Conservation (phyloP, 2,113 vertebrate genomes). For the Arvicanthis niloticus region DNA sequence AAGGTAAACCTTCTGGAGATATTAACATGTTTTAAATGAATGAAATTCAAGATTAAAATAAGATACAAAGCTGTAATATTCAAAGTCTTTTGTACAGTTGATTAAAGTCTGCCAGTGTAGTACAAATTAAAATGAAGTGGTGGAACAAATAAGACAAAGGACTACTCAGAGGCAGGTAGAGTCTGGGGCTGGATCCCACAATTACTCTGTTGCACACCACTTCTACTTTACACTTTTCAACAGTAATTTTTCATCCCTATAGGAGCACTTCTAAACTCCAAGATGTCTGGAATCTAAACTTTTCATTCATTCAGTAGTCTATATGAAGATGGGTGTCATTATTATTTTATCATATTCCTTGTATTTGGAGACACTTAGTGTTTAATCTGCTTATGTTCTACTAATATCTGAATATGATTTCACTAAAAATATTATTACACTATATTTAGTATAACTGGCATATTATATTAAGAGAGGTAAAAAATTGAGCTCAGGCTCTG, state of each 20-base stretch:
- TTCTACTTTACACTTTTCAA: not conserved
- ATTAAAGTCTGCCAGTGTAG: not conserved
- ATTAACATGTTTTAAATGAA: not conserved
- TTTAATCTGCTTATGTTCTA: not conserved
- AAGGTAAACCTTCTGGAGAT: not conserved
- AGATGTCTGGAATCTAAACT: not conserved
- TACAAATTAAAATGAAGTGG: not conserved
- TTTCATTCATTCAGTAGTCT: not conserved
- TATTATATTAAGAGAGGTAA: not conserved
- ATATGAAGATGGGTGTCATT: not conserved
- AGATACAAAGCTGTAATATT: not conserved
- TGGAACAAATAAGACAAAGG: not conserved
- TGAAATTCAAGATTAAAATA: slow-evolving; percentile 6
- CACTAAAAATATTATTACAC: not conserved
- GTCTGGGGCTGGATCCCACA: not conserved
- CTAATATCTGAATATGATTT: not conserved
- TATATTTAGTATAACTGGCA: not conserved
- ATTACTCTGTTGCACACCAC: not conserved
- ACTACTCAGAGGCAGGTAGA: not conserved
- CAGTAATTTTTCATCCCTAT: not conserved
- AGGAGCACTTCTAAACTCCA: not conserved
- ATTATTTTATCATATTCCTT: not conserved
- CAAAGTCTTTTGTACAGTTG: not conserved
- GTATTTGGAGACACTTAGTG: not conserved
- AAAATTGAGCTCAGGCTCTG: not conserved